Evolutionary conservation across 2,113 vertebrate genomes (phyloP), one percentile per base, ranked within the genome.

Genomic region (Aplodontia rufa): DNA sequence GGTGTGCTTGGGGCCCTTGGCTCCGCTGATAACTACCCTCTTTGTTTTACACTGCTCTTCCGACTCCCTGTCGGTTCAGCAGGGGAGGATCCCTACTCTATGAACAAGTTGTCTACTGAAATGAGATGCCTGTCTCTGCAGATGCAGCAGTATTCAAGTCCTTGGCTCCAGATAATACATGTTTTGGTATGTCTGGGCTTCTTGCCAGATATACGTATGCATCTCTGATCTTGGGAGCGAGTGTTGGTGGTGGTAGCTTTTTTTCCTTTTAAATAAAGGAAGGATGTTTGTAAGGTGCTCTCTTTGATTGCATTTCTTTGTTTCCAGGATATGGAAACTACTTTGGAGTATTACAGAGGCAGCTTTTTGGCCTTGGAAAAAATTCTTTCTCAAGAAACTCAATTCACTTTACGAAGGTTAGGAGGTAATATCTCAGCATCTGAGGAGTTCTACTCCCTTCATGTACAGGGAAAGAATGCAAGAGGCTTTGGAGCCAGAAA

Each of bases 171-270:
- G 97, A 98, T 98, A 96, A 98, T 89, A 96, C 94, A 97, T 90
- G 88, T 96, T 97, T 97, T 97, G 87, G 66, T 98, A 97, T 24
- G 96, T 97, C 98, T 98, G 97, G 97, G 96, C 98, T 97, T 96
- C 45, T 11, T 94, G 97, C 95, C 95, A 97, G 83, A 37, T 62
- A 20, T 26, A 37, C 51, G 75, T 51, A 91, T 64, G 91, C 75
- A 96, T 86, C 92, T 96, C 96, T 90, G 81, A 94, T 96, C 94
- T 96, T 75, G 83, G 58, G 40, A 92, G 85, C 66, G 58, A 64
- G 82, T 91, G 55, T 42, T 82, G 79, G 42, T 84, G 53, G 78
- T 76, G 19, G 55, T 20, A 79, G n/a, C 9, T 87, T 75, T 78
- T 93, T 79, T 76, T 90, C 66, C 53, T 8, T 55, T 47, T 82